Conservation (phyloP, 2,797 vertebrate species). For the Diglossa cyanea region DNA sequence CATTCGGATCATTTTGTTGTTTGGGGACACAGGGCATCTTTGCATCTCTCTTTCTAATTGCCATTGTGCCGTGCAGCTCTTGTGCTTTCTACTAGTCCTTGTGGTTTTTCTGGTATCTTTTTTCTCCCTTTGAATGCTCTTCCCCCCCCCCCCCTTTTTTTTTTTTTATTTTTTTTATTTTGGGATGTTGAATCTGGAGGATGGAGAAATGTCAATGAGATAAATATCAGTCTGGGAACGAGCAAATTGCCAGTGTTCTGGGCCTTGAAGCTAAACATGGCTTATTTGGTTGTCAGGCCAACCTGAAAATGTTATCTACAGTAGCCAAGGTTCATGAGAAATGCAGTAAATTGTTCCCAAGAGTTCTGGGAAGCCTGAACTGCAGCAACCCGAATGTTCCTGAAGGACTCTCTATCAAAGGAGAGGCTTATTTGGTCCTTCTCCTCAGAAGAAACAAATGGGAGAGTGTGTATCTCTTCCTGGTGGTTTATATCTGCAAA, state of each 20-base stretch:
- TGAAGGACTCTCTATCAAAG: neutral
- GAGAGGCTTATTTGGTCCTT: neutral
- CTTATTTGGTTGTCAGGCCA: conserved; percentile 58
- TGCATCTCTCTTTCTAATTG: conserved; percentile 22
- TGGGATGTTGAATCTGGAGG: neutral
- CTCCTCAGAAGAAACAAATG: neutral
- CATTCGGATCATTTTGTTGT: conserved; percentile 21
- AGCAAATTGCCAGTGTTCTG: conserved; percentile 22
- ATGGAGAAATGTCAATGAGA: conserved; percentile 22
- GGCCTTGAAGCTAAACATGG: conserved; percentile 49
- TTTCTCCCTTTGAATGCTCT: neutral
- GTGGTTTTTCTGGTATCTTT: neutral
- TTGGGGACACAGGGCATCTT: neutral
- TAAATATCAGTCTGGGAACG: conserved; percentile 36
- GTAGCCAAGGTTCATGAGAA: conserved; percentile 59
- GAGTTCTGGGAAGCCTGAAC: conserved; percentile 21
- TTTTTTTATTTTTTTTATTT: neutral
- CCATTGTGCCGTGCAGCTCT: neutral
- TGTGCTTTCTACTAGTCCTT: neutral
- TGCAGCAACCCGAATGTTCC: neutral
- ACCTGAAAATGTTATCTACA: conserved; percentile 56
- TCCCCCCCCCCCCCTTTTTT: neutral
- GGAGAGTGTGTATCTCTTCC: neutral
- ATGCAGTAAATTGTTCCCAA: conserved; percentile 49
- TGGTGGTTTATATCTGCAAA: neutral